A percentile compares a stretch with the other conserved stretches of the same genome.
Evolutionary conservation across 2,797 vertebrate species (phyloP).

Genomic region (Yasuhikotakia modesta): DNA sequence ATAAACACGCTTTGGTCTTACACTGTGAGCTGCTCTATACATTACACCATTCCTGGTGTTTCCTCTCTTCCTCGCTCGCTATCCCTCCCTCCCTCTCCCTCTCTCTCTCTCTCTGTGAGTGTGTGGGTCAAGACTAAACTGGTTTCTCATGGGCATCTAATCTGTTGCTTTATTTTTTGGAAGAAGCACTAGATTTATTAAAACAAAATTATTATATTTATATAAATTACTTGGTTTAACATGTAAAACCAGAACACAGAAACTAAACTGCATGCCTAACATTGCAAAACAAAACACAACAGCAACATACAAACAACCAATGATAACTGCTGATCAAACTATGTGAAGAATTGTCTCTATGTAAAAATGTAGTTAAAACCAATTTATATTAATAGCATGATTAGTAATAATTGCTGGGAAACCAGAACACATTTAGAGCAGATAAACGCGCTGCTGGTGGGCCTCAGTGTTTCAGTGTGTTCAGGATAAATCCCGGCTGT

Average conservation of each 20-base stretch:
- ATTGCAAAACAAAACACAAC: not conserved
- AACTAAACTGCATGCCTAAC: no score
- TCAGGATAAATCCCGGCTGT: not conserved
- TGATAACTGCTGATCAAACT: not conserved
- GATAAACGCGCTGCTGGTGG: conserved; percentile 9
- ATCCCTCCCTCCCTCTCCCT: conserved; percentile 1
- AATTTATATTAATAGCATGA: not conserved
- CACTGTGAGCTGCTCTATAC: conserved; percentile 13
- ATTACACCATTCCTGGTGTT: conserved; percentile 3
- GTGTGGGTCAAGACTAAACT: not conserved
- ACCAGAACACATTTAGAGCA: not conserved
- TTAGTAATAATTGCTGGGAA: not conserved
- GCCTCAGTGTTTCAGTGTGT: conserved; percentile 3
- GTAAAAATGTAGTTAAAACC: no score
- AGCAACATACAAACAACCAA: not conserved
- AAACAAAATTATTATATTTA: no score
- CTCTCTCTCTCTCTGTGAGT: not conserved
- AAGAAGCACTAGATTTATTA: no score
- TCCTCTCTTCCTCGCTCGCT: conserved; percentile 2
- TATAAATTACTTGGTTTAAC: no score
- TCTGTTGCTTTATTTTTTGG: not conserved
- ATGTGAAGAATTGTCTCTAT: no score
- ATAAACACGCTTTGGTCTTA: not conserved
- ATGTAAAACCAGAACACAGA: no score
- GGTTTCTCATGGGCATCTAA: not conserved